Conservation (phyloP, 2,888 invertebrate species). For the Kryphioiulus occultus region DNA sequence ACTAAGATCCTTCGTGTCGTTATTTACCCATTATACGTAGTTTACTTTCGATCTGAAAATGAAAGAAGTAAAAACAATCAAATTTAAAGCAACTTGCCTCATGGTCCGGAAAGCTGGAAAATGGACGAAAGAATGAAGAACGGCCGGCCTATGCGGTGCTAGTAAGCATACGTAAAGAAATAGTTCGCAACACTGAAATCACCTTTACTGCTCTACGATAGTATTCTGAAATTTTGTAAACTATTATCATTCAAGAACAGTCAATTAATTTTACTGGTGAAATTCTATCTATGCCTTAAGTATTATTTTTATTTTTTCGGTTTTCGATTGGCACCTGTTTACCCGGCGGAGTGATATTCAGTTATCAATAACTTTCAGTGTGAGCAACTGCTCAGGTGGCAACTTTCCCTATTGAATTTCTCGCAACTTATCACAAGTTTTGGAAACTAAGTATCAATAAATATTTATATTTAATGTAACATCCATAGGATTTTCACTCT, state of each 20-base stretch:
- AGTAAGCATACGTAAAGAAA: not conserved
- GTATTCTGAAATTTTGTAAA: too few relatives aligned
- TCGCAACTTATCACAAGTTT: too few relatives aligned
- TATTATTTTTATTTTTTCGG: not conserved
- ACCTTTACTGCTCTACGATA: too few relatives aligned
- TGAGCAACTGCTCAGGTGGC: too few relatives aligned
- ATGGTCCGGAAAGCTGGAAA: not conserved
- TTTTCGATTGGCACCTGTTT: not conserved
- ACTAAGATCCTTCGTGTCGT: not conserved
- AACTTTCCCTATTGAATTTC: too few relatives aligned
- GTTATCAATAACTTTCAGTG: too few relatives aligned
- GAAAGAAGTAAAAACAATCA: not conserved
- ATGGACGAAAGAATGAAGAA: not conserved
- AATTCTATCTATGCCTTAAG: not conserved
- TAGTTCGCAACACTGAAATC: not conserved
- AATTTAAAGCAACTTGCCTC: slow-evolving; percentile 20
- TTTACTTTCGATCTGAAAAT: not conserved
- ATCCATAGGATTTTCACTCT: too few relatives aligned
- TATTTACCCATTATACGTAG: not conserved
- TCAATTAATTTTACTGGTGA: too few relatives aligned
- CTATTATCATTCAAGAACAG: too few relatives aligned
- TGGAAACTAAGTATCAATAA: too few relatives aligned
- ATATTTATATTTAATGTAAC: too few relatives aligned
- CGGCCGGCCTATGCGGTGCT: not conserved
- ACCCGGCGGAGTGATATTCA: not conserved